Conservation (phyloP, 2,888 invertebrate species). For the Andrena trimmerana region DNA sequence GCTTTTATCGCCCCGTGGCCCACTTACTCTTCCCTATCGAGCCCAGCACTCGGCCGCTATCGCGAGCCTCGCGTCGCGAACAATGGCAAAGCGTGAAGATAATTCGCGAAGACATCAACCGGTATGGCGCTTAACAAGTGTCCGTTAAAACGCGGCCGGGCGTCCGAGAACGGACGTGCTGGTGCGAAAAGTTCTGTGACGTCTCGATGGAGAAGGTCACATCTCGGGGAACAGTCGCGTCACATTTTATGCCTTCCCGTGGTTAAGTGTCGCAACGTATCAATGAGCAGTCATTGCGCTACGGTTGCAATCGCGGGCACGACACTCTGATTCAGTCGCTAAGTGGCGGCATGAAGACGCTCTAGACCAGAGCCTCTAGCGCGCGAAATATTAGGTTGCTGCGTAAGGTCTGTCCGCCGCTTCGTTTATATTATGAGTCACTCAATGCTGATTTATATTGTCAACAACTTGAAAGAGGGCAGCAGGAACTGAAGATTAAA, state of each 20-base stretch:
- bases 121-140: neutral
- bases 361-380: too few species aligned
- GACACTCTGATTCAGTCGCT: neutral
- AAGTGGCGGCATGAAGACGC: too few species aligned
- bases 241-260: neutral
- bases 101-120: conserved; percentile 13
- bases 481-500: too few species aligned
- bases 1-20: conserved; percentile 64
- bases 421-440: too few species aligned
- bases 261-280: neutral
- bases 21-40: conserved; percentile 66
- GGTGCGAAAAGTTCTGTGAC: neutral
- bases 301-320: neutral
- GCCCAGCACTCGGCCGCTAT: conserved; percentile 51
- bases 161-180: neutral
- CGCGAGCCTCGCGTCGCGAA: conserved; percentile 33
- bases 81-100: conserved; percentile 31
- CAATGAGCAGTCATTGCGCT: neutral
- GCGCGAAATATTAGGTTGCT: too few species aligned
- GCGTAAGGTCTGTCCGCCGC: too few species aligned
- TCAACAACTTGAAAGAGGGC: too few species aligned
- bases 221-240: neutral
- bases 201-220: neutral
- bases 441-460: too few species aligned
- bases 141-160: neutral